These are phyloP conservation scores for Nomada goodeniana DNA, from an alignment of 2,888 invertebrate species.

Conservation along the genomic window DNA sequence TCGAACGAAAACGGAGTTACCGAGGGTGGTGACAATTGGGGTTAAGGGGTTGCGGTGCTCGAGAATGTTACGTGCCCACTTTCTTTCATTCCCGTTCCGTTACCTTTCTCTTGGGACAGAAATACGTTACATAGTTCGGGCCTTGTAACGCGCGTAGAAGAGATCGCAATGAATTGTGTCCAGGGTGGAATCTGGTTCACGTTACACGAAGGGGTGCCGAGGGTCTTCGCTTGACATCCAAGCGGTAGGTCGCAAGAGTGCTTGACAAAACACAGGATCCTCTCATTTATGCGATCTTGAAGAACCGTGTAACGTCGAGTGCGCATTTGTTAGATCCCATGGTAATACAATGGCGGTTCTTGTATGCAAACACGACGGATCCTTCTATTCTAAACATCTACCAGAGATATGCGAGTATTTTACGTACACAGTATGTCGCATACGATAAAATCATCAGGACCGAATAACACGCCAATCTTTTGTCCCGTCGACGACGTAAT, in stretches of 20 bases:
- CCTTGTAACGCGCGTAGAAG: not conserved
- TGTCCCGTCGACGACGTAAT: not conserved
- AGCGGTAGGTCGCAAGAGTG: slow-evolving; percentile 35
- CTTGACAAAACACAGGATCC: slow-evolving; percentile 21
- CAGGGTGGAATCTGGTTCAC: slow-evolving; percentile 40
- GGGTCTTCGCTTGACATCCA: slow-evolving; percentile 18
- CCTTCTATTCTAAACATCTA: not conserved
- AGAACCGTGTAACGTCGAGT: slow-evolving; percentile 9
- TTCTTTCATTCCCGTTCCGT: no score
- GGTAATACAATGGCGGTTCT: not conserved
- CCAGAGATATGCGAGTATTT: no score
- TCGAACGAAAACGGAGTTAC: not conserved
- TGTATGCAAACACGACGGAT: not conserved
- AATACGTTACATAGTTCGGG: not conserved
- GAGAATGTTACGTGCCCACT: no score
- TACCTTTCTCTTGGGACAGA: no score
- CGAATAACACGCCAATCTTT: slow-evolving; percentile 10
- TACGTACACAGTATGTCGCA: no score
- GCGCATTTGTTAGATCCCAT: not conserved
- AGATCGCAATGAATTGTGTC: not conserved
- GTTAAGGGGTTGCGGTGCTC: not conserved
- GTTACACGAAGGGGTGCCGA: slow-evolving; percentile 30
- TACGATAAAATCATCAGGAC: not conserved
- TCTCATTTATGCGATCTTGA: slow-evolving; percentile 22
- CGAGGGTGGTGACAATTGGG: not conserved